A percentile compares a stretch with the other conserved stretches of the same genome.
phyloP scores from a whole-genome alignment of 2,797 vertebrate species.

The Anguilla anguilla region DNA sequence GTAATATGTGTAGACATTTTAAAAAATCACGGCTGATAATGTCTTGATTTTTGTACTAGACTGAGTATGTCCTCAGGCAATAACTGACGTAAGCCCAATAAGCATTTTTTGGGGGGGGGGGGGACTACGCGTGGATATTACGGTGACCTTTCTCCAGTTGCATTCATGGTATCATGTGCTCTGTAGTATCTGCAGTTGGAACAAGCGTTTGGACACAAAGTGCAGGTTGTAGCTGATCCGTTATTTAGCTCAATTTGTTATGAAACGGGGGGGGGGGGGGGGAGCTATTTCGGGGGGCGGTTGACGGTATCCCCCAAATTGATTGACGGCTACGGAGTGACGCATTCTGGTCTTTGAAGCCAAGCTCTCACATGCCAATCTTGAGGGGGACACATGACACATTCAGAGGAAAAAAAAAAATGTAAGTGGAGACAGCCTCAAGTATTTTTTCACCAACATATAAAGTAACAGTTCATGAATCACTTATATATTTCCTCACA shows the following conservation, averaged over 20 bases:
- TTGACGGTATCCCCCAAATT: neutral
- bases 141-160: conserved; percentile 24
- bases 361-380: neutral
- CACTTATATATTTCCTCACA: neutral
- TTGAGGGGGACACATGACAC: neutral
- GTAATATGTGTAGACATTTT: neutral
- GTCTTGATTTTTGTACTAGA: neutral
- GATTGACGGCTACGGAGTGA: neutral
- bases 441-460: neutral
- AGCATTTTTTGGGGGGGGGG: neutral
- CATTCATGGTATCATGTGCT: neutral
- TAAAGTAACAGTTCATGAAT: neutral
- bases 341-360: neutral
- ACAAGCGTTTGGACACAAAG: neutral
- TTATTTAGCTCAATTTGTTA: conserved; percentile 6
- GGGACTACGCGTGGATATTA: neutral
- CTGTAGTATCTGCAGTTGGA: conserved; percentile 9
- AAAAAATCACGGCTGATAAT: neutral
- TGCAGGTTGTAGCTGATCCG: neutral
- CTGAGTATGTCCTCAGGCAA: neutral
- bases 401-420: no score
- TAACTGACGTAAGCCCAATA: neutral
- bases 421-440: neutral
- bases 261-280: neutral
- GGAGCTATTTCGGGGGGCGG: neutral